These are phyloP conservation scores for Halocynthia roretzi DNA, from an alignment of 23 tunicate genomes.

Conservation along the genomic window DNA sequence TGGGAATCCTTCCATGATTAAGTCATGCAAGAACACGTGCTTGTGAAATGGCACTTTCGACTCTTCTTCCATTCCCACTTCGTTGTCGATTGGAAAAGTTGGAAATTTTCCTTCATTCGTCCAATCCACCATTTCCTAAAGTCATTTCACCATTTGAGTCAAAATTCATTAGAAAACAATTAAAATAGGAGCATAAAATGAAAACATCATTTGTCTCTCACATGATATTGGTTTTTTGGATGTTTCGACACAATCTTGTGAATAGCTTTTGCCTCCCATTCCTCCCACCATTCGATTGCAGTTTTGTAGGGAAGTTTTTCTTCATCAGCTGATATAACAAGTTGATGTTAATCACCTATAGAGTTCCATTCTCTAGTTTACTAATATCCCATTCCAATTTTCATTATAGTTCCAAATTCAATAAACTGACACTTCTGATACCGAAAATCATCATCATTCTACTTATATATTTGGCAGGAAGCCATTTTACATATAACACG, in stretches of 20 bases:
- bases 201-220: neutral
- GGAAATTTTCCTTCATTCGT: constrained; percentile 60
- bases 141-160: neutral
- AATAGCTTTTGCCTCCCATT: neutral
- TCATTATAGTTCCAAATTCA: too few relatives aligned
- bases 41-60: constrained; percentile 56
- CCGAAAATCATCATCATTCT: too few relatives aligned
- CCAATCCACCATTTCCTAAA: constrained; percentile 37
- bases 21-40: constrained; percentile 75
- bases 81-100: constrained; percentile 71
- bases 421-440: too few relatives aligned
- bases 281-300: constrained; percentile 12
- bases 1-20: constrained; percentile 71
- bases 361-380: neutral
- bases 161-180: too few relatives aligned
- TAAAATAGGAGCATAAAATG: neutral
- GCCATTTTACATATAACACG: too few relatives aligned
- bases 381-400: neutral
- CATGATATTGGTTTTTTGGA: constrained; percentile 10
- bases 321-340: neutral
- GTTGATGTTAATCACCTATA: neutral
- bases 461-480: too few relatives aligned
- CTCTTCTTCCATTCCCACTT: constrained; percentile 70
- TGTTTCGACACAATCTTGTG: neutral
- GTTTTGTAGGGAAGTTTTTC: neutral